A percentile compares a stretch with the other conserved stretches of the same genome.
Conservation (phyloP, 2,797 vertebrate genomes). For the Artibeus lituratus region DNA sequence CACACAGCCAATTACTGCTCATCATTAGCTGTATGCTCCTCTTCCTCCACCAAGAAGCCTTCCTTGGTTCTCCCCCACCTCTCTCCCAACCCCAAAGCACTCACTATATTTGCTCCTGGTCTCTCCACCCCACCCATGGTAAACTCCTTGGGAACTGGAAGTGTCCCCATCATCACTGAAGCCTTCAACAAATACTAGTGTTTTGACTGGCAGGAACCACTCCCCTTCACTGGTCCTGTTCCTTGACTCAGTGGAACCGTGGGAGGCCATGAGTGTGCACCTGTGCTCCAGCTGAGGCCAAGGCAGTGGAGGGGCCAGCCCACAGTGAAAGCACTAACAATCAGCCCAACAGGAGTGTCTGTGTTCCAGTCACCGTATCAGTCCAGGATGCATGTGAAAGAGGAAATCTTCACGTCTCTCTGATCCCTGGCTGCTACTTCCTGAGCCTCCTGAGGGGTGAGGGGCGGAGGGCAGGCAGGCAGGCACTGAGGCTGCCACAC, state of each 20-base stretch:
- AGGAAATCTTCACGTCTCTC: conserved; percentile 41
- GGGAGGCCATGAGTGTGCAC: neutral
- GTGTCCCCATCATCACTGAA: neutral
- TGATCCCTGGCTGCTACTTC: conserved; percentile 42
- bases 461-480: neutral
- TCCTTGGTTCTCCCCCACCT: too few species aligned
- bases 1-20: neutral
- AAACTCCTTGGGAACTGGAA: neutral
- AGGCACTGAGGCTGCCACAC: neutral
- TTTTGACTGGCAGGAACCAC: neutral
- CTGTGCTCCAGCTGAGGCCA: neutral
- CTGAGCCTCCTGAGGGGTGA: neutral
- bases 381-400: neutral
- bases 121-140: neutral
- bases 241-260: neutral
- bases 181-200: neutral
- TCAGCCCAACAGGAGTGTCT: neutral
- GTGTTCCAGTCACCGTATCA: neutral
- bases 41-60: neutral
- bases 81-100: neutral
- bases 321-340: neutral
- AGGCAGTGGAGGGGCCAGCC: neutral
- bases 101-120: neutral
- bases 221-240: neutral
- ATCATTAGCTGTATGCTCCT: neutral